A percentile compares a stretch with the other conserved stretches of the same genome.
Conservation (phyloP, 1,140 invertebrate genomes). For the Andricus grossulariae region DNA sequence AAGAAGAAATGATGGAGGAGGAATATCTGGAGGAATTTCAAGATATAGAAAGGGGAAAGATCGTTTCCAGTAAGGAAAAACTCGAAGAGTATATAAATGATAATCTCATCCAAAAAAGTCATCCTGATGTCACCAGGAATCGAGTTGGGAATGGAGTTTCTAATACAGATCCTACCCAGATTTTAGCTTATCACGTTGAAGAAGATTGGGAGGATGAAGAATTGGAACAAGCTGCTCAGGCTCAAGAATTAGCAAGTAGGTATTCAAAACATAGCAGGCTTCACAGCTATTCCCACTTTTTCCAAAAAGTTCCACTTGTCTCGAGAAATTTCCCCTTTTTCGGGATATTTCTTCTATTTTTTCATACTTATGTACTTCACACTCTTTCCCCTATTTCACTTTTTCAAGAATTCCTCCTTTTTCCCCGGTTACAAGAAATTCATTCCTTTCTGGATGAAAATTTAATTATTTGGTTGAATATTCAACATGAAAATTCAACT, state of each 20-base stretch:
- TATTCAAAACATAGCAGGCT: constrained; percentile 39
- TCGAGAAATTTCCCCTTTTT: too few species aligned
- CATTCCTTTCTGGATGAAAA: too few species aligned
- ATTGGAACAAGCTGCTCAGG: constrained; percentile 52
- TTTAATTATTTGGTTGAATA: too few species aligned
- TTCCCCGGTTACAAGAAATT: too few species aligned
- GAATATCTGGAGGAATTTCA: constrained; percentile 35
- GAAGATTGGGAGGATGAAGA: constrained; percentile 72
- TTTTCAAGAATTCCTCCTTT: too few species aligned
- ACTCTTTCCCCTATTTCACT: too few species aligned
- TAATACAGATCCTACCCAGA: constrained; percentile 23
- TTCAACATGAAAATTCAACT: too few species aligned
- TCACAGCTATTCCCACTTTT: constrained; percentile 24
- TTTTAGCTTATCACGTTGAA: constrained; percentile 10
- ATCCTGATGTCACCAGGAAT: neutral
- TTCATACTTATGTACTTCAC: too few species aligned
- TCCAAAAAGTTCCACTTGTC: too few species aligned
- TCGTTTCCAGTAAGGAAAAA: neutral
- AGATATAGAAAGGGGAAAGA: constrained; percentile 13
- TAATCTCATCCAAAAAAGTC: neutral
- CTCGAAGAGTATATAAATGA: constrained; percentile 2
- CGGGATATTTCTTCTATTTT: too few species aligned
- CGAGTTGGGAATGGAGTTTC: neutral
- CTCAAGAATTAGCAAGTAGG: constrained; percentile 9
- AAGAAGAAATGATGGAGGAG: constrained; percentile 34